Base-by-base conservation (phyloP, 2,113 vertebrate species). In the Hymenochirus boettgeri region DNA sequence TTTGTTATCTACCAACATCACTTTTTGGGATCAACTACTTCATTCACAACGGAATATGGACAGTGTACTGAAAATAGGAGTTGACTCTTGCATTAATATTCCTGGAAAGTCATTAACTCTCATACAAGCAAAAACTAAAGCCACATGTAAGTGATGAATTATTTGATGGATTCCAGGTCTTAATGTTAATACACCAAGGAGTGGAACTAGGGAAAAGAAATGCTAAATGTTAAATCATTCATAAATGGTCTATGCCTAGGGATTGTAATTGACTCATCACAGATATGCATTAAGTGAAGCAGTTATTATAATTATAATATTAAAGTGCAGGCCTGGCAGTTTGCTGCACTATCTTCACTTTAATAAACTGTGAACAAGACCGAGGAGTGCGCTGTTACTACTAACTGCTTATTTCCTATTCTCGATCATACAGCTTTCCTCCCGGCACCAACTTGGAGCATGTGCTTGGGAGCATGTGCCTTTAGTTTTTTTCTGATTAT, bases 151-250 rank as follows among this genome's bases (percentile, higher is more conserved):
- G 17, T n/a, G 18, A 12, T 27, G 52, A 27, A 29, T 29, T 18
- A 55, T 31, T 17, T 55, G 52, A 55, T n/a, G 26, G 17, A 18
- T 55, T 18, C 52, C 52, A 55, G 52, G 26, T 8, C 27, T 55
- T 7, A 29, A 31, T n/a, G 18, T 17, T 31, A 24, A 55, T 31
- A 35, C 15, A 35, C 33, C 33, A 8, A 9, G 10, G 33, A 35
- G 33, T 12, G 15, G 33, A 4, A 48, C 9, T 48, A 48, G 18
- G 21, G 21, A 48, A 48, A 12, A 48, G 22, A 42, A 42, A 42
- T n/a, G 17, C n/a, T 17, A 42, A 42, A 42, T 42, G 33, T 2
- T 35, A 48, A 9, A 23, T 48, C 11, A n/a, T 23, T 48, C 18
- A 48, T 23, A 21, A 48, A 18, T 48, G 46, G 22, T 48, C 18